Percentiles rank a stretch among this genome's conserved stretches.
Evolutionary conservation across 2,888 invertebrate genomes (phyloP).

Genomic region (Pterostichus madidus): DNA sequence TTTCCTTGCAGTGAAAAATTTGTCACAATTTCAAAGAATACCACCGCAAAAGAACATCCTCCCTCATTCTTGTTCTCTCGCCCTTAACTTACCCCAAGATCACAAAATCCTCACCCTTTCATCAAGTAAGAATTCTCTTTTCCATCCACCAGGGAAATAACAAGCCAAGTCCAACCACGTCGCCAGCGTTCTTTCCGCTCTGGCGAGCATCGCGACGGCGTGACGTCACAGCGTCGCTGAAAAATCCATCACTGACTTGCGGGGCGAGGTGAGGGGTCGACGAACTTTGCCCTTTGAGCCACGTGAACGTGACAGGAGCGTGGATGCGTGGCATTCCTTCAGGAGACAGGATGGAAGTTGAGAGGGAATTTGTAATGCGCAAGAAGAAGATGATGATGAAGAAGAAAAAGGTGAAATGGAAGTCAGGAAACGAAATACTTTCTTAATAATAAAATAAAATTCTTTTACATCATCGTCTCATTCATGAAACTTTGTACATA

Average conservation of each 20-base stretch:
- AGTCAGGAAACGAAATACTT: neutral
- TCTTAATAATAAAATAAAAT: no score
- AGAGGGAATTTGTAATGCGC: conserved; percentile 17
- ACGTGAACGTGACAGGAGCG: conserved; percentile 10
- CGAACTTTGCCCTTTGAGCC: conserved; percentile 13
- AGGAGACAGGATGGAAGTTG: neutral
- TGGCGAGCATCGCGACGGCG: conserved; percentile 16
- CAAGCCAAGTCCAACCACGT: conserved; percentile 5
- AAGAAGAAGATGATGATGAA: no score
- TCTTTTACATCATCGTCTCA: no score
- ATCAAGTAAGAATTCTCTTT: neutral
- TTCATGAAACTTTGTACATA: no score
- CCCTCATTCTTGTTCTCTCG: no score
- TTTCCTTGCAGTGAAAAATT: no score
- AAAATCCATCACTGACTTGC: conserved; percentile 24
- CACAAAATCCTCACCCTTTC: conserved; percentile 7
- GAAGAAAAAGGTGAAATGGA: no score
- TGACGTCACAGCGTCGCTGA: conserved; percentile 50
- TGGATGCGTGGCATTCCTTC: conserved; percentile 20
- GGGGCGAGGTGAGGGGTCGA: conserved; percentile 23
- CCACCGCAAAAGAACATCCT: no score
- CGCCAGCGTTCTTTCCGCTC: conserved; percentile 7
- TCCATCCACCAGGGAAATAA: conserved; percentile 25
- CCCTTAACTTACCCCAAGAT: no score
- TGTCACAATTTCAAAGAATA: no score